A percentile compares a stretch with the other conserved stretches of the same genome.
phyloP scores from a whole-genome alignment of 2,797 vertebrate genomes.

The Syngnathus acus region DNA sequence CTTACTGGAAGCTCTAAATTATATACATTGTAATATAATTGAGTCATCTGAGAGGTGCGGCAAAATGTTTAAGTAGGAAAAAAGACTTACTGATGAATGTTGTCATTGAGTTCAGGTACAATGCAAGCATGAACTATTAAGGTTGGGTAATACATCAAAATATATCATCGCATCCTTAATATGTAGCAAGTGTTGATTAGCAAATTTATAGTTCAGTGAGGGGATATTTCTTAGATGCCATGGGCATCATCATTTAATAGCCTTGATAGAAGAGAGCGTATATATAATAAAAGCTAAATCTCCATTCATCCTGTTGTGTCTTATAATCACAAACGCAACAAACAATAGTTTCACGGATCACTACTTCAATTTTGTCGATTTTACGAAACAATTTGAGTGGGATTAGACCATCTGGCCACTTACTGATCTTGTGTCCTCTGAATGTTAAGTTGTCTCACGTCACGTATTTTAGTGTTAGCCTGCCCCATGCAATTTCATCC shows the following conservation, averaged over 20 bases:
- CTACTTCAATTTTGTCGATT: neutral
- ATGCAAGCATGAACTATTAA: neutral
- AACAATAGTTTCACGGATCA: neutral
- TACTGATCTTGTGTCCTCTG: conserved; percentile 1
- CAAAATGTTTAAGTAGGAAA: neutral
- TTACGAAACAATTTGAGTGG: conserved; percentile 4
- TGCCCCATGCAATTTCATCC: neutral
- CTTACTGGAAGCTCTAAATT: neutral
- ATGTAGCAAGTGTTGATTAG: too few species aligned
- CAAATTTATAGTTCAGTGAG: too few species aligned
- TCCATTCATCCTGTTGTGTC: too few species aligned
- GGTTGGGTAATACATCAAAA: too few species aligned
- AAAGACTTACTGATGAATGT: too few species aligned
- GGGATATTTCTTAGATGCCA: too few species aligned
- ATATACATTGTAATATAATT: neutral
- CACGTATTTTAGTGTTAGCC: neutral
- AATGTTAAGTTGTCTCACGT: neutral
- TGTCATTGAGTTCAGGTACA: neutral
- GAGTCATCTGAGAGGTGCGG: neutral
- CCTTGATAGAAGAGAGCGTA: too few species aligned
- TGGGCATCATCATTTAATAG: too few species aligned
- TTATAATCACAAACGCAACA: neutral
- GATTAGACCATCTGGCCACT: conserved; percentile 7
- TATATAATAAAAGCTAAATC: neutral
- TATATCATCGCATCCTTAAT: too few species aligned